Evolutionary conservation across 2,797 vertebrate genomes (phyloP).

Genomic region (Apodemus agrarius): DNA sequence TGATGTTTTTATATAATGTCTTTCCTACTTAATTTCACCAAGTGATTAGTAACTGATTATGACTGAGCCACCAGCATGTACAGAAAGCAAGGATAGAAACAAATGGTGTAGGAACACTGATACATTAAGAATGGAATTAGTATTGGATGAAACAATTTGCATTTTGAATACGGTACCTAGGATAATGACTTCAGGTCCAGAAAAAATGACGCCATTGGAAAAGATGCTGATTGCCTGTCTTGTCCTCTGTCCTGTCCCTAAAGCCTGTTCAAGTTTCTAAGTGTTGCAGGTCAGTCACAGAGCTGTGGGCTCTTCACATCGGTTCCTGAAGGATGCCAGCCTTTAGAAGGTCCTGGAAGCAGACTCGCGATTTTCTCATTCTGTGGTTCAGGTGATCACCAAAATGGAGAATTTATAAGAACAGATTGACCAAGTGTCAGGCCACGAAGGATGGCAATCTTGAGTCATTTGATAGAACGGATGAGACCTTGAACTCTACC

Average conservation of each 20-base stretch:
- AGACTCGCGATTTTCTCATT: background rate
- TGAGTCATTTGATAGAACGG: background rate
- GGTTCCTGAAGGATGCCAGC: background rate
- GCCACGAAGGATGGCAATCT: background rate
- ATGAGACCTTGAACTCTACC: background rate
- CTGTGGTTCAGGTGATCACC: background rate
- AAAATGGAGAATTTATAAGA: background rate
- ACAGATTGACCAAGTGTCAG: background rate
- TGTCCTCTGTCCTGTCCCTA: background rate
- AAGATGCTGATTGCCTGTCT: background rate
- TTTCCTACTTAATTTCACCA: constrained; percentile 62
- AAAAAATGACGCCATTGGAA: background rate
- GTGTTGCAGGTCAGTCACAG: background rate
- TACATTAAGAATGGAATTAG: background rate
- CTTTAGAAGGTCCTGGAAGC: no score
- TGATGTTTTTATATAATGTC: constrained; percentile 41
- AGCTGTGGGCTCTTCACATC: background rate
- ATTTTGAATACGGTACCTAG: background rate
- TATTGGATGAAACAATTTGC: background rate
- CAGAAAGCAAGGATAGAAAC: background rate
- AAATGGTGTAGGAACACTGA: background rate
- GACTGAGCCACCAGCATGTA: background rate
- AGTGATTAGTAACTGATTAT: constrained; percentile 5
- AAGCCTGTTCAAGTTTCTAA: background rate
- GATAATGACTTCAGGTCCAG: background rate